Percentiles rank a stretch among this genome's conserved stretches.
These are phyloP conservation scores for Megaleporinus macrocephalus DNA, from an alignment of 2,113 vertebrate species.

Conservation along the genomic window DNA sequence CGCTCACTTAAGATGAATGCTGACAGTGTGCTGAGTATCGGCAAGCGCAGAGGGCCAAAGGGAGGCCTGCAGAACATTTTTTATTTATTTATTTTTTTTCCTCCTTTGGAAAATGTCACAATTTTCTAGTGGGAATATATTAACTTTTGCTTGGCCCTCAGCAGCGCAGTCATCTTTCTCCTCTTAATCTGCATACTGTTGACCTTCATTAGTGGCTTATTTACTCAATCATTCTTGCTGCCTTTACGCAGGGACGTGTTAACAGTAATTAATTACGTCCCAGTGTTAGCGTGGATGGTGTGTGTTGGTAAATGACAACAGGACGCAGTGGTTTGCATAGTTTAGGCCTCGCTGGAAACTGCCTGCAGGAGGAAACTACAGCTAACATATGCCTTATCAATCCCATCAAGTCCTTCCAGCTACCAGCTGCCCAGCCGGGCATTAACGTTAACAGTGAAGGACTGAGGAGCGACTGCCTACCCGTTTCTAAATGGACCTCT, in stretches of 20 bases:
- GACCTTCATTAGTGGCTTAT: slow-evolving; percentile 62
- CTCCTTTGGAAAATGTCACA: slow-evolving; percentile 68
- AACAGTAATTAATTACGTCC: not conserved
- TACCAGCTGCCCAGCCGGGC: slow-evolving; percentile 55
- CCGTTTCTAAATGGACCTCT: too few relatives aligned
- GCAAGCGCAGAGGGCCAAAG: slow-evolving; percentile 6
- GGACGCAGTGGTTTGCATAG: not conserved
- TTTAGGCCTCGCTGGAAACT: not conserved
- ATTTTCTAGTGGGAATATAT: slow-evolving; percentile 72
- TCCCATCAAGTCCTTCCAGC: slow-evolving; percentile 23
- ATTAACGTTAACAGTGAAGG: slow-evolving; percentile 59
- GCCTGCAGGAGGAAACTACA: not conserved
- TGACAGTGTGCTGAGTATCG: not conserved
- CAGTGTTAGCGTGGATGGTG: not conserved
- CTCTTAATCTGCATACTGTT: slow-evolving; percentile 55
- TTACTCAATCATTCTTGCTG: slow-evolving; percentile 48
- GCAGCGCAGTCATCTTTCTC: slow-evolving; percentile 47
- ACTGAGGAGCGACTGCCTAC: slow-evolving; percentile 45
- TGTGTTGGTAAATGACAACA: not conserved
- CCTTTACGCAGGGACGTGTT: slow-evolving; percentile 35
- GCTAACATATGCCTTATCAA: not conserved
- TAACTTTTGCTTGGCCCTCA: slow-evolving; percentile 69
- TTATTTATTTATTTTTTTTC: not conserved
- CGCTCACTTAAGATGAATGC: not conserved
- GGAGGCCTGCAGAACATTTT: slow-evolving; percentile 5